phyloP scores from a whole-genome alignment of 2,113 vertebrate genomes.

The Myiozetetes cayanensis region DNA sequence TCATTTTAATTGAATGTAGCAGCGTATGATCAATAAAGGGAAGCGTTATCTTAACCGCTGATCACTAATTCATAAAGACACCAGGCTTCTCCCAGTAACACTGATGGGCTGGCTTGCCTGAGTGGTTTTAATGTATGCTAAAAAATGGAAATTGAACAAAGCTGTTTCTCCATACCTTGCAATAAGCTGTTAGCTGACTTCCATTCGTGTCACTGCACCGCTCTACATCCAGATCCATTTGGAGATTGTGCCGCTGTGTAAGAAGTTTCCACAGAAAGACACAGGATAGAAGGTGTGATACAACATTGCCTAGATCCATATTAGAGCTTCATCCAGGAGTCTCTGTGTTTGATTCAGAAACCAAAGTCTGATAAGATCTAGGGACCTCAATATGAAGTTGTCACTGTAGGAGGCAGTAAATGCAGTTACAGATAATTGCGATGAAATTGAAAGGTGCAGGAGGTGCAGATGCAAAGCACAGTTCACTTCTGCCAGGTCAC shows the following conservation, averaged over 20 bases:
- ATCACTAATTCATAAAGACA: not conserved
- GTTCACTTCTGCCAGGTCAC: not conserved
- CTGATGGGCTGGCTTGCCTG: not conserved
- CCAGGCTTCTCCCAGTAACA: not conserved
- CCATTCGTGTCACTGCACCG: rapidly evolving
- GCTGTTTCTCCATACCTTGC: not conserved
- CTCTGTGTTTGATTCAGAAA: not conserved
- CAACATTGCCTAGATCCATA: not conserved
- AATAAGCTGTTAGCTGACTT: not conserved
- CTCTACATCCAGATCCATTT: not conserved
- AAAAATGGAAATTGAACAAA: constrained; percentile 37
- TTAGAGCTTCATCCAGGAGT: not conserved
- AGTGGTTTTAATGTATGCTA: constrained; percentile 14
- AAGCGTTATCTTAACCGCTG: not conserved
- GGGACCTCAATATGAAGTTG: not conserved
- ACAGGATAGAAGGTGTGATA: not conserved
- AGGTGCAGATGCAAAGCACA: not conserved
- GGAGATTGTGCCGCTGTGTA: not conserved
- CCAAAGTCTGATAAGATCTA: not conserved
- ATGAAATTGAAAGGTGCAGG: not conserved
- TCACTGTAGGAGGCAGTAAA: not conserved
- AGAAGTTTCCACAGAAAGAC: not conserved
- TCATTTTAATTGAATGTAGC: constrained; percentile 40
- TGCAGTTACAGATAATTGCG: not conserved
- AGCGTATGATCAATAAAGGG: constrained; percentile 7